These are phyloP conservation scores for Pandion haliaetus DNA, from an alignment of 2,113 vertebrate species.

Conservation along the genomic window DNA sequence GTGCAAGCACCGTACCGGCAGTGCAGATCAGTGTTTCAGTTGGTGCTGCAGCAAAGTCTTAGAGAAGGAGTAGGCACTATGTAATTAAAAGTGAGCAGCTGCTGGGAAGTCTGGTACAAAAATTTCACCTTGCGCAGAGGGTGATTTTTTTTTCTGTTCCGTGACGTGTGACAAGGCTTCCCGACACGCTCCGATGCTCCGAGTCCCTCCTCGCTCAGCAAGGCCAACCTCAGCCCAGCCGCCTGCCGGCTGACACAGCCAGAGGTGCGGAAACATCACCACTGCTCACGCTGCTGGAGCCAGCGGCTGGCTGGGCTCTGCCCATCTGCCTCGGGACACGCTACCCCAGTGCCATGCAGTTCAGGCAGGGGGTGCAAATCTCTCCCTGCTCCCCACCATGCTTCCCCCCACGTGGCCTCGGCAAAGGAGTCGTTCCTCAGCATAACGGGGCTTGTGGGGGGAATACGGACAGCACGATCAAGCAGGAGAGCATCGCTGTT, in stretches of 20 bases:
- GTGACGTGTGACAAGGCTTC: not conserved
- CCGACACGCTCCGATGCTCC: not conserved
- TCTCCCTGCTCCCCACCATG: not conserved
- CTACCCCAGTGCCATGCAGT: not conserved
- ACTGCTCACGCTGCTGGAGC: not conserved
- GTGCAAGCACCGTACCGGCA: accelerated
- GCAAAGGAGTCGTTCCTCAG: not conserved
- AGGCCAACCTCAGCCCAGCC: not conserved
- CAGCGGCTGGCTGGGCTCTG: not conserved
- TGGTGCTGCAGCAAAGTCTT: not conserved
- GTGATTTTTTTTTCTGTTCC: not conserved
- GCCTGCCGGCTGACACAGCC: not conserved
- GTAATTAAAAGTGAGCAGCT: not conserved
- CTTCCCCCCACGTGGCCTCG: not conserved
- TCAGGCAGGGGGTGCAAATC: not conserved
- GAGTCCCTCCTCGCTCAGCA: not conserved
- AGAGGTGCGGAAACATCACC: not conserved
- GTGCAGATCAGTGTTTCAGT: not conserved
- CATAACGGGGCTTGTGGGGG: not conserved
- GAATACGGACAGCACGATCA: not conserved
- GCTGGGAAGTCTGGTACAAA: not conserved
- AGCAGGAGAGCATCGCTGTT: not conserved
- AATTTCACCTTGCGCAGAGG: not conserved
- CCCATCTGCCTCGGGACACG: not conserved
- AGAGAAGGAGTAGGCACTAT: not conserved